Evolutionary conservation across 64 coral and sea anemone species (phyloP).

Genomic region (Acropora yongei): DNA sequence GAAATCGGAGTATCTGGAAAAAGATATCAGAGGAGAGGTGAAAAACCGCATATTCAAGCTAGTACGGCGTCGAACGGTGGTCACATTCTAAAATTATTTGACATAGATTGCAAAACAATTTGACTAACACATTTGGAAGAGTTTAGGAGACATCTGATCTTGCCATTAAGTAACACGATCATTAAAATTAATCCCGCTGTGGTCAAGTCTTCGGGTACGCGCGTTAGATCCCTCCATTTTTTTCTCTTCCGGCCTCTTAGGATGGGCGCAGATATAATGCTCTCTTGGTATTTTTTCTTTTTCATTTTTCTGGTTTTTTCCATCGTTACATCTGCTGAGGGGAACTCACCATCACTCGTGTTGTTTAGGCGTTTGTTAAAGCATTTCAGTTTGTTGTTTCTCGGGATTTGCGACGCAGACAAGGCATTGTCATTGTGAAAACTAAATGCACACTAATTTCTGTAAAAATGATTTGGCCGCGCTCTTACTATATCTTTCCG

Average conservation of each 20-base stretch:
- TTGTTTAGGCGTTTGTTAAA: neutral
- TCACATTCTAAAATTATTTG: too few relatives aligned
- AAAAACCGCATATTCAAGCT: too few relatives aligned
- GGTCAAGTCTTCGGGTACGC: neutral
- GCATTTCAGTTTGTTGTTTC: neutral
- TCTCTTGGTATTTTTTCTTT: neutral
- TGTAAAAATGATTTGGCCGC: neutral
- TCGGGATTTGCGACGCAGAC: neutral
- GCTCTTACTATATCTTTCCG: neutral
- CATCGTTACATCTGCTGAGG: neutral
- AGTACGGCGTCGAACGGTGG: neutral
- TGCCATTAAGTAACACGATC: conserved; percentile 1
- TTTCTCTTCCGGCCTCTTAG: too few relatives aligned
- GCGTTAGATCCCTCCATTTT: neutral
- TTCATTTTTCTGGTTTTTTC: neutral
- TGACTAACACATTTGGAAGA: neutral
- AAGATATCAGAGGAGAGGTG: too few relatives aligned
- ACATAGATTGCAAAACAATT: too few relatives aligned
- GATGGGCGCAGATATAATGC: neutral
- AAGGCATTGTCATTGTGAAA: neutral
- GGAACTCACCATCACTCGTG: neutral
- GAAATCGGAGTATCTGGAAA: too few relatives aligned
- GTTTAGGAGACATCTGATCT: neutral
- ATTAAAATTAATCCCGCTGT: neutral
- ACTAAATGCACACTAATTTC: neutral